Conservation (phyloP, 2,888 invertebrate species). For the Cepaea hortensis region DNA sequence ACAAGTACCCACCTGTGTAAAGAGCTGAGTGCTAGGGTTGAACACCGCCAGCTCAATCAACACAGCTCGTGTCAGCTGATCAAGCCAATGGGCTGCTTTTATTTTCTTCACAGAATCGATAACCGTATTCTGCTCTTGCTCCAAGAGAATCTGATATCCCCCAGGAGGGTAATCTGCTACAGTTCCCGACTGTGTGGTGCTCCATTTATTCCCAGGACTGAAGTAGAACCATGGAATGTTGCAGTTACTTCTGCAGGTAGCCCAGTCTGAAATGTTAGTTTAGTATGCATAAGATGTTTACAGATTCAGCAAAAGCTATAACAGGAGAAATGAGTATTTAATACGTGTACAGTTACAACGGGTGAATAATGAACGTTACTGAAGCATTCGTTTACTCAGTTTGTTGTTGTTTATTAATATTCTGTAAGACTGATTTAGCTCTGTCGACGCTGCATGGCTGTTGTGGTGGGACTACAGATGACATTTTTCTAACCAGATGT, state of each 20-base stretch:
- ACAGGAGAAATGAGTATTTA: no score
- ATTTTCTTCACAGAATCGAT: neutral
- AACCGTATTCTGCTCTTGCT: constrained; percentile 12
- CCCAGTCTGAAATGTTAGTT: constrained; percentile 32
- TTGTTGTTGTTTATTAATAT: no score
- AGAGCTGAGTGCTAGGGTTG: constrained; percentile 33
- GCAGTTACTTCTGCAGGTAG: constrained; percentile 20
- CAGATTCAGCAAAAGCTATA: no score
- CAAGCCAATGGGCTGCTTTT: neutral
- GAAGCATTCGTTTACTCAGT: no score
- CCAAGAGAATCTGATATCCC: constrained; percentile 18
- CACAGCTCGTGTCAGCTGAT: constrained; percentile 31
- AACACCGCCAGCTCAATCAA: constrained; percentile 29
- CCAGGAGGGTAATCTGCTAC: neutral
- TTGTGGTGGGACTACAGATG: no score
- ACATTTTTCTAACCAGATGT: no score
- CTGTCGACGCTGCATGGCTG: no score
- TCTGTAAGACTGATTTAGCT: no score
- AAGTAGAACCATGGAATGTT: neutral
- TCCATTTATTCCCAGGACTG: neutral
- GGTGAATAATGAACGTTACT: no score
- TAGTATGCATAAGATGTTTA: neutral
- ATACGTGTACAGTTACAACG: no score
- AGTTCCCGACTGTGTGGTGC: neutral
- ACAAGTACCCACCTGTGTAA: constrained; percentile 21